A percentile compares a stretch with the other conserved stretches of the same genome.
phyloP scores from a whole-genome alignment of 1,140 invertebrate genomes.

The Euschistus heros region DNA sequence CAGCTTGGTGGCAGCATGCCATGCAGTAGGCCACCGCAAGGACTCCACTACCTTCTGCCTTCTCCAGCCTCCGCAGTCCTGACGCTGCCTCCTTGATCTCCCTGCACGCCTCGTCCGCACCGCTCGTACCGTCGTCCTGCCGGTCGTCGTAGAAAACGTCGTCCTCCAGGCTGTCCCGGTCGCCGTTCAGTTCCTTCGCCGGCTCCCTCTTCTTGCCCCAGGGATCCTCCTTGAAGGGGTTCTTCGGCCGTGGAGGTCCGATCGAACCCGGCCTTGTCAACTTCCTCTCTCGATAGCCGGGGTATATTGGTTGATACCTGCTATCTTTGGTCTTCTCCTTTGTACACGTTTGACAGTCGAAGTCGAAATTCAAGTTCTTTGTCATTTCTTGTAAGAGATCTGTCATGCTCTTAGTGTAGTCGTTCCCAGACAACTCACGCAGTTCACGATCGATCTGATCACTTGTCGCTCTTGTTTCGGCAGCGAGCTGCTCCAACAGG shows the following conservation, averaged over 20 bases:
- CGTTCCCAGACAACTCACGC: constrained; percentile 13
- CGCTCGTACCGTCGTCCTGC: constrained; percentile 34
- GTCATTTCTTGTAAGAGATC: constrained; percentile 29
- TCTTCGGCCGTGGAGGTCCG: constrained; percentile 1
- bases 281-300: not conserved
- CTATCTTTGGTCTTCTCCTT: constrained; percentile 6
- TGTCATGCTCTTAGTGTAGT: constrained; percentile 25
- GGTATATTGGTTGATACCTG: not conserved
- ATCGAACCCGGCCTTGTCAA: constrained; percentile 5
- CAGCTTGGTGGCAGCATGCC: constrained; percentile 50
- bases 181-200: not conserved
- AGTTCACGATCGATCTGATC: constrained; percentile 30
- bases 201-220: not conserved
- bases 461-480: constrained; percentile 23
- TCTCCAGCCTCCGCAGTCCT: constrained; percentile 20
- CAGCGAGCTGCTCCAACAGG: constrained; percentile 22
- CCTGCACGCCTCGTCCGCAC: constrained; percentile 41
- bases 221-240: constrained; percentile 13
- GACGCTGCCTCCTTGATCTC: constrained; percentile 35
- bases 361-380: constrained; percentile 27
- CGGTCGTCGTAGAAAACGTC: not conserved
- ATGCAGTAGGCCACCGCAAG: constrained; percentile 51
- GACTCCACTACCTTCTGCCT: not conserved
- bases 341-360: constrained; percentile 16
- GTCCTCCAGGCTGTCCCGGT: constrained; percentile 3